Evolutionary conservation across 2,888 invertebrate species (phyloP).

Genomic region (Aleiodes leptofemur): DNA sequence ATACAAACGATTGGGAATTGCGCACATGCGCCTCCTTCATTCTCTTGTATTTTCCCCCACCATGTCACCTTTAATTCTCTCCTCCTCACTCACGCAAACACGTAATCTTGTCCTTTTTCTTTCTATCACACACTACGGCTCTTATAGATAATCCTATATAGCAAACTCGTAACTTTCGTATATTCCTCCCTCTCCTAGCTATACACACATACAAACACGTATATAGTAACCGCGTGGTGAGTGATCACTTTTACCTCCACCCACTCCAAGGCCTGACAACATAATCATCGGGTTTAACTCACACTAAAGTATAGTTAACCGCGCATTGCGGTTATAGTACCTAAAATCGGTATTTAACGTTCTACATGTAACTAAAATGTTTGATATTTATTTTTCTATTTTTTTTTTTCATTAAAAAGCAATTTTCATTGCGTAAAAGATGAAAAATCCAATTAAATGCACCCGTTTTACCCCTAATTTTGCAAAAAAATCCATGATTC

Average conservation of each 20-base stretch:
- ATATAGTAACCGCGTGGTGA: constrained; percentile 62
- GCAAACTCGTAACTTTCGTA: constrained; percentile 38
- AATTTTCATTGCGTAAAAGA: neutral
- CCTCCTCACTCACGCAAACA: constrained; percentile 7
- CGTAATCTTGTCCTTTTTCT: constrained; percentile 8
- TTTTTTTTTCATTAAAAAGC: no score
- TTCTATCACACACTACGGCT: neutral
- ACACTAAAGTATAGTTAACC: constrained; percentile 73
- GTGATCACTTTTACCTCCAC: constrained; percentile 73
- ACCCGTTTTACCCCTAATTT: no score
- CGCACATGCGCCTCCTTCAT: constrained; percentile 21
- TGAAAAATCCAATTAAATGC: neutral
- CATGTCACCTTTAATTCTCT: constrained; percentile 13
- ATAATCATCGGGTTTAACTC: constrained; percentile 74
- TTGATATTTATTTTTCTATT: constrained; percentile 26
- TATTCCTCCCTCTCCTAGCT: constrained; percentile 24
- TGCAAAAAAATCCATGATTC: no score
- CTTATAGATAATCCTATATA: constrained; percentile 1
- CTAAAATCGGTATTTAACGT: constrained; percentile 72
- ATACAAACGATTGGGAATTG: constrained; percentile 26
- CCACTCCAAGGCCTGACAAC: constrained; percentile 70
- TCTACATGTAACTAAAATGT: constrained; percentile 44
- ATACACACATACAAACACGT: constrained; percentile 24
- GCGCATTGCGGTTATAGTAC: constrained; percentile 69
- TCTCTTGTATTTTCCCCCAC: neutral